phyloP scores from a whole-genome alignment of 2,888 invertebrate genomes.

The Schizaphis graminum region DNA sequence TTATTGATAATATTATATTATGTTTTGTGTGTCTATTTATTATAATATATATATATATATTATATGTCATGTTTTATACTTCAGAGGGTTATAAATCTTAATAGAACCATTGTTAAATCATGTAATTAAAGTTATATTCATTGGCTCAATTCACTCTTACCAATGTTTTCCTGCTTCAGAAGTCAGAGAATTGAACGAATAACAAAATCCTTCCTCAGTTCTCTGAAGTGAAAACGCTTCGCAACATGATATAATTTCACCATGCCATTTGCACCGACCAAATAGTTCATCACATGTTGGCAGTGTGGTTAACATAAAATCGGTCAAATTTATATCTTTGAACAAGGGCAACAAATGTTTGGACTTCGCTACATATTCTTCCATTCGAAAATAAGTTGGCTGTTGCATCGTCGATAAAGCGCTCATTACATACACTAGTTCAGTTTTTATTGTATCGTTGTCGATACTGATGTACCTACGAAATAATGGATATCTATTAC shows the following conservation, averaged over 20 bases:
- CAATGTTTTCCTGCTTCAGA: constrained; percentile 68
- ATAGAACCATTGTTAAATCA: not conserved
- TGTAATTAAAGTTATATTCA: not conserved
- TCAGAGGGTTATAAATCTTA: not conserved
- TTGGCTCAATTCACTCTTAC: constrained; percentile 60
- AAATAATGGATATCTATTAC: not conserved
- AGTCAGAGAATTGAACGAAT: constrained; percentile 69
- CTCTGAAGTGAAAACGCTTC: constrained; percentile 68
- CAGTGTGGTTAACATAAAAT: constrained; percentile 68
- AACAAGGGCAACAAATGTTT: constrained; percentile 66
- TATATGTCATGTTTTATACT: not conserved
- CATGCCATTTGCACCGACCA: constrained; percentile 68
- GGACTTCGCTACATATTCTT: constrained; percentile 65
- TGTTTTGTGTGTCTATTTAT: not conserved
- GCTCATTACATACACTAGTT: constrained; percentile 66
- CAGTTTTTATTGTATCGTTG: constrained; percentile 39
- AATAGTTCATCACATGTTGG: constrained; percentile 68
- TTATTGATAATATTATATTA: not conserved
- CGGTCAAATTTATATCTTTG: constrained; percentile 67
- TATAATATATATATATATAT: too few relatives aligned
- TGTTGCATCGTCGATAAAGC: constrained; percentile 68
- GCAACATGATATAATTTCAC: constrained; percentile 67
- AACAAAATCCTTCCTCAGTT: constrained; percentile 69
- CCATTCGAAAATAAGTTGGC: constrained; percentile 68
- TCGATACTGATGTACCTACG: constrained; percentile 62